Evolutionary conservation across 2,888 invertebrate genomes (phyloP).

Genomic region (Ophion ellenae): DNA sequence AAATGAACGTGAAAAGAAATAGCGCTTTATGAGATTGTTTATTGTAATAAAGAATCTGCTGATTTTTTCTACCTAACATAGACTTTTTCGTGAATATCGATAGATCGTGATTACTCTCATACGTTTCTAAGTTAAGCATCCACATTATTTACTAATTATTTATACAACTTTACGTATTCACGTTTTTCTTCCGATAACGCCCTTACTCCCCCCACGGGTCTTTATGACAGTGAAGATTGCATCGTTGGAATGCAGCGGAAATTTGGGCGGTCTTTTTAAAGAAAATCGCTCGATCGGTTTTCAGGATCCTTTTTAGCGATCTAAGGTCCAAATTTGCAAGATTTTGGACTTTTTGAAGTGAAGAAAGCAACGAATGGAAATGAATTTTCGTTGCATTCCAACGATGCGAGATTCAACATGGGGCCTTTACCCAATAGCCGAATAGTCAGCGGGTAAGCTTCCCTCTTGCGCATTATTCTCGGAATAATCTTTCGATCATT

Average conservation of each 20-base stretch:
- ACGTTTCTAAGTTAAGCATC: conserved; percentile 7
- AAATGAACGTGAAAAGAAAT: conserved; percentile 56
- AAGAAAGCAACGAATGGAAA: no score
- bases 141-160: conserved; percentile 15
- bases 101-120: neutral
- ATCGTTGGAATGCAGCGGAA: no score
- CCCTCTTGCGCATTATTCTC: neutral
- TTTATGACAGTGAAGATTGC: no score
- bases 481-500: conserved; percentile 24
- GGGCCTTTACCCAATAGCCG: neutral
- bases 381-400: no score
- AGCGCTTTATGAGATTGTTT: conserved; percentile 58
- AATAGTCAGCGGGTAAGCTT: neutral
- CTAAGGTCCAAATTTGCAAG: no score
- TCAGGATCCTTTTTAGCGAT: no score
- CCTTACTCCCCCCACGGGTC: no score
- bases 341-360: no score
- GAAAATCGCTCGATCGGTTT: no score
- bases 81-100: conserved; percentile 44
- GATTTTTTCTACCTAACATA: conserved; percentile 72
- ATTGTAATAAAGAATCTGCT: conserved; percentile 76
- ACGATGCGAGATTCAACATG: no score
- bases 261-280: no score
- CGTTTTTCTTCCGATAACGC: conserved; percentile 13
- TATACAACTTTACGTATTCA: conserved; percentile 43